Evolutionary conservation across 1,140 invertebrate species (phyloP).

Genomic region (Melanaphis sacchari): DNA sequence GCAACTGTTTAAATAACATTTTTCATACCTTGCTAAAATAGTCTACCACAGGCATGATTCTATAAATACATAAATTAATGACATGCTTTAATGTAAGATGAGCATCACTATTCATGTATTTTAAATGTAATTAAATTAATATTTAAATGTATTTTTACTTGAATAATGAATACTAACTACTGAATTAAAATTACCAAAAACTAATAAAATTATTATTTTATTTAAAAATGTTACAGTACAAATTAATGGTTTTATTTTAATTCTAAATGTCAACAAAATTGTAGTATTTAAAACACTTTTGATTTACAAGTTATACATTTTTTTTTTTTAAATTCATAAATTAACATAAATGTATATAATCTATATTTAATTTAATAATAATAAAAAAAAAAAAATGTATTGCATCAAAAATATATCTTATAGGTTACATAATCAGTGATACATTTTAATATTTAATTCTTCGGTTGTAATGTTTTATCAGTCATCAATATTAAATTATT

Average conservation of each 20-base stretch:
- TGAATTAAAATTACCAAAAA: background rate
- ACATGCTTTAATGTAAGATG: background rate
- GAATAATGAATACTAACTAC: background rate
- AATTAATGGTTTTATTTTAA: background rate
- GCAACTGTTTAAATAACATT: background rate
- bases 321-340: too few species aligned
- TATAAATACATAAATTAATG: background rate
- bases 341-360: too few species aligned
- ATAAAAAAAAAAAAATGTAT: too few species aligned
- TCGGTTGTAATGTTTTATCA: too few species aligned
- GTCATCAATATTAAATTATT: too few species aligned
- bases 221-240: background rate
- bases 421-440: too few species aligned
- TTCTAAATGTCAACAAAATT: background rate
- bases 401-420: too few species aligned
- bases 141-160: background rate
- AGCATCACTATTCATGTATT: background rate
- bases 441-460: too few species aligned
- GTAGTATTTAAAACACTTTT: background rate
- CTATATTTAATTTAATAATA: too few species aligned
- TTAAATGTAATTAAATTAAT: background rate
- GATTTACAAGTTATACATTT: too few species aligned
- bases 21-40: background rate
- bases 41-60: background rate
- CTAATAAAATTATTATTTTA: background rate